These are phyloP conservation scores for Rugalucina vietnamica DNA, from an alignment of 2,888 invertebrate species.

Conservation along the genomic window DNA sequence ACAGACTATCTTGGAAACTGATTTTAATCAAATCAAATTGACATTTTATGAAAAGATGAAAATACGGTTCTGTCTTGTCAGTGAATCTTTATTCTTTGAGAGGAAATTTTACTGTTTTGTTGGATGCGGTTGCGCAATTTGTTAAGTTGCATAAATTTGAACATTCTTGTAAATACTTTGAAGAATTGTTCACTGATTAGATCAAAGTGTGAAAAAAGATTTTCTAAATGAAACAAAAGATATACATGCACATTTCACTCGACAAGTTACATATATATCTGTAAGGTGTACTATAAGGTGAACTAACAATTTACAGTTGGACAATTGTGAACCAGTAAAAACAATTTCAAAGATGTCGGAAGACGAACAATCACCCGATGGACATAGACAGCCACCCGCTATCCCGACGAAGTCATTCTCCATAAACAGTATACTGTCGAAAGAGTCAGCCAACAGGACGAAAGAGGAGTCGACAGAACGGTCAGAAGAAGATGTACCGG, in stretches of 20 bases:
- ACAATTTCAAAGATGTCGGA: not conserved
- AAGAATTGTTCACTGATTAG: too few relatives aligned
- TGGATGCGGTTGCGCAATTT: too few relatives aligned
- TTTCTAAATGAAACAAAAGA: too few relatives aligned
- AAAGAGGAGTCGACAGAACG: slow-evolving; percentile 40
- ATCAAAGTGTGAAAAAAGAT: too few relatives aligned
- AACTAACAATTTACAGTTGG: too few relatives aligned
- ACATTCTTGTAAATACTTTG: too few relatives aligned
- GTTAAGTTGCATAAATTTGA: too few relatives aligned
- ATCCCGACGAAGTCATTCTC: slow-evolving; percentile 69
- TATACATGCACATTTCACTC: too few relatives aligned
- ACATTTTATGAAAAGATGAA: not conserved
- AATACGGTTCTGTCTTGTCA: slow-evolving; percentile 1
- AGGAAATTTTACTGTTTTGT: too few relatives aligned
- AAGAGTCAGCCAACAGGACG: slow-evolving; percentile 56
- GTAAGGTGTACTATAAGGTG: too few relatives aligned
- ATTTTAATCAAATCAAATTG: not conserved
- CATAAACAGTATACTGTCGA: slow-evolving; percentile 75
- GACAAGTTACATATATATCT: too few relatives aligned
- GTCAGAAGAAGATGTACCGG: slow-evolving; percentile 54
- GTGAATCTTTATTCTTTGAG: not conserved
- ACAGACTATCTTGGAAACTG: not conserved
- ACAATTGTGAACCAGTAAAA: too few relatives aligned
- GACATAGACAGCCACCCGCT: not conserved
- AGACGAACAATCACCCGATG: not conserved